phyloP scores from a whole-genome alignment of 2,113 vertebrate genomes.

The Corynorhinus townsendii region DNA sequence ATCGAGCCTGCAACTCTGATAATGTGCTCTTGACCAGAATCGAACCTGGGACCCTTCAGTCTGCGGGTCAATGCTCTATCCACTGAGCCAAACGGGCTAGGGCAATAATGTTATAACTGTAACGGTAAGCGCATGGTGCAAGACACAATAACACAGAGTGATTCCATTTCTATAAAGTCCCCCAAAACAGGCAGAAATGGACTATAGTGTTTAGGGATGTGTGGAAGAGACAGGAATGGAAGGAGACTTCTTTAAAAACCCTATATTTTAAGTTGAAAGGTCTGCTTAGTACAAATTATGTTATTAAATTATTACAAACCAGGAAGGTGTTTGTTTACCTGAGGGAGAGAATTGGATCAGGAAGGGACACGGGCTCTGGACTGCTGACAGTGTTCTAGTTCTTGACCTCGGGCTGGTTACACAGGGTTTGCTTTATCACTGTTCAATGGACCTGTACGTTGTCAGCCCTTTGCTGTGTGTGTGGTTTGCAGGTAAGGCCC shows the following conservation, averaged over 20 bases:
- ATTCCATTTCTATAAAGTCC: neutral
- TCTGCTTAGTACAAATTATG: neutral
- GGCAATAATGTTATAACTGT: neutral
- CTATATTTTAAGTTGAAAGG: neutral
- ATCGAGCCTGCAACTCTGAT: too few relatives aligned
- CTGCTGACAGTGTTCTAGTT: neutral
- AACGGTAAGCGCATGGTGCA: too few relatives aligned
- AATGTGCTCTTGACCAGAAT: too few relatives aligned
- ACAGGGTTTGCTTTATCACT: fast-evolving
- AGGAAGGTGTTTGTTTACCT: neutral
- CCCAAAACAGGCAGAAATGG: neutral
- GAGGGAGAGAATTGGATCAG: neutral
- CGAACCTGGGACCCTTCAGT: too few relatives aligned
- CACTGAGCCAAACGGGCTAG: too few relatives aligned
- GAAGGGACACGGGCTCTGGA: neutral
- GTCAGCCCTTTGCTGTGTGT: neutral
- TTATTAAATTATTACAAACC: neutral
- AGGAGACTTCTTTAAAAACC: too few relatives aligned
- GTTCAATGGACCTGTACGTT: neutral
- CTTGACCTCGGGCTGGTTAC: neutral
- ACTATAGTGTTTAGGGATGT: neutral
- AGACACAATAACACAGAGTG: too few relatives aligned
- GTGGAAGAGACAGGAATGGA: too few relatives aligned
- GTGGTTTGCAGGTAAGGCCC: neutral
- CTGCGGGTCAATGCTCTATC: too few relatives aligned